phyloP scores from a whole-genome alignment of 2,113 vertebrate genomes.

The Actenoides hombroni region DNA sequence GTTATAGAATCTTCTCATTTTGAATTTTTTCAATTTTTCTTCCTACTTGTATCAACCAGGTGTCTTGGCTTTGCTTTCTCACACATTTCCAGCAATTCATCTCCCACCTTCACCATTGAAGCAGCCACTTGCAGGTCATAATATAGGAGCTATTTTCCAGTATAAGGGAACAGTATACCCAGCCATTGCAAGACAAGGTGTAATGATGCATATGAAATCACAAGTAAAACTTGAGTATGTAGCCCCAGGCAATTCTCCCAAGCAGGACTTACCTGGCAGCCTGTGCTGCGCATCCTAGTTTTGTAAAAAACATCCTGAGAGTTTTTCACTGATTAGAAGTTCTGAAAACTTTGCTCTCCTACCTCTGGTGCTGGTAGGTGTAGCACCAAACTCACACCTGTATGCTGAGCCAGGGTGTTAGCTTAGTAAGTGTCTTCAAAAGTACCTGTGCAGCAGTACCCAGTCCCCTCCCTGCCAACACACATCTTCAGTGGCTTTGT shows the following conservation, averaged over 20 bases:
- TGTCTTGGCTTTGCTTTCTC: neutral
- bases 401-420: neutral
- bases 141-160: neutral
- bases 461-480: neutral
- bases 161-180: neutral
- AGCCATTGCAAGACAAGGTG: neutral
- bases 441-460: neutral
- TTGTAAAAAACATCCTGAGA: neutral
- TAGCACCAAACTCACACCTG: fast-evolving
- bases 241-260: neutral
- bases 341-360: neutral
- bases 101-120: neutral
- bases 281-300: neutral
- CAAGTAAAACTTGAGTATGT: neutral
- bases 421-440: neutral
- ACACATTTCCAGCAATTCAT: neutral
- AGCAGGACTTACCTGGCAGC: neutral
- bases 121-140: neutral
- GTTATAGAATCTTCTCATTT: neutral
- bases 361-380: neutral
- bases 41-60: neutral
- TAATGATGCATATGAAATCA: neutral
- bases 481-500: neutral
- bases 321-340: neutral
- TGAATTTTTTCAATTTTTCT: neutral